Evolutionary conservation across 1,140 invertebrate genomes (phyloP), one percentile per base, ranked within the genome.

Genomic region (Potamilus streckersoni): DNA sequence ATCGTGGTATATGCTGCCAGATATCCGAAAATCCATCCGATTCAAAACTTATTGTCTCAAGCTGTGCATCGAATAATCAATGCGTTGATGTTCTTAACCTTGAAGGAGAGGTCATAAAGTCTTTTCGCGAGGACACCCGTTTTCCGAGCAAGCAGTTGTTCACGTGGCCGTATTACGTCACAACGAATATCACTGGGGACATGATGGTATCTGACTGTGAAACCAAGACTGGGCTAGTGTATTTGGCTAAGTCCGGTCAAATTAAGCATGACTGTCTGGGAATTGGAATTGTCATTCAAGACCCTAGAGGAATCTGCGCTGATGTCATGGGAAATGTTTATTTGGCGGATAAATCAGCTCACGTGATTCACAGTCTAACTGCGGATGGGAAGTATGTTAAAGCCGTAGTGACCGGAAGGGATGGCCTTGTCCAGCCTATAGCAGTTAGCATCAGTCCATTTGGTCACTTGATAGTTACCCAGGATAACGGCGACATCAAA

Each of bases 151-250:
- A 72, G 17, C 71, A 75, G 8, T 66, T 83, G 14, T 83, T 83
- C 65, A 80, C 82, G 8, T 83, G 82, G 82, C 82, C 82, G 11
- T 83, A 83, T 69, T 83, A 83, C 59, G 79, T 83, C n/a, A 79
- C 77, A 17, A 76, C 75, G 27, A 83, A 80, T 49, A 69, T 62
- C 64, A 72, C 71, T 27, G 82, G 82, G 38, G 82, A 83, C 71
- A 80, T 83, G 38, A 69, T 83, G 69, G 78, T 83, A 11, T 83
- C 82, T 11, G 82, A 83, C 58, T 83, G 82, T 69, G 79, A 83
- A 67, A 78, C 82, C 19, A 78, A 79, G 49, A 83, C 80, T 63
- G 79, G 79, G 61, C 71, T 83, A 16, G 75, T 83, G 20, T 79
- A 78, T 63, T 71, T 83, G 27, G 62, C 67, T 56, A 73, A 76